A percentile compares a stretch with the other conserved stretches of the same genome.
phyloP scores from a whole-genome alignment of 2,113 vertebrate species.

The Pao palembangensis region DNA sequence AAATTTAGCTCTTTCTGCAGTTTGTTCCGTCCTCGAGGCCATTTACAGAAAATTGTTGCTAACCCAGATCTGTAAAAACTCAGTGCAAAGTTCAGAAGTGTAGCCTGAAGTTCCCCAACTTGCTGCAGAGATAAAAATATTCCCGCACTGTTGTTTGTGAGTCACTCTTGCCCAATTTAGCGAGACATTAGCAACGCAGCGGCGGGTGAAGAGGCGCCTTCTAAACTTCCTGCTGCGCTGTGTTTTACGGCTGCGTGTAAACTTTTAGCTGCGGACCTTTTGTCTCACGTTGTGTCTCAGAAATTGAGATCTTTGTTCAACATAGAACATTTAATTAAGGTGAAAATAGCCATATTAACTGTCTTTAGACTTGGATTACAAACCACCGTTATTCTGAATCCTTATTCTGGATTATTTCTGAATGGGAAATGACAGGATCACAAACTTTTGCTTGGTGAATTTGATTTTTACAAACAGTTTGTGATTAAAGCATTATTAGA shows the following conservation, averaged over 20 bases:
- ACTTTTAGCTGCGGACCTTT: too few species aligned
- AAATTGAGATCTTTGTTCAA: too few species aligned
- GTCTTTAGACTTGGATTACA: slow-evolving; percentile 56
- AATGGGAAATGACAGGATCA: slow-evolving; percentile 19
- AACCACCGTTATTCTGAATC: slow-evolving; percentile 63
- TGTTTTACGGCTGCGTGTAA: too few species aligned
- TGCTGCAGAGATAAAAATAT: slow-evolving; percentile 3
- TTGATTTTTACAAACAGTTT: slow-evolving; percentile 33
- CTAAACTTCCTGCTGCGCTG: too few species aligned
- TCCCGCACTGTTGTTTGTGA: neutral
- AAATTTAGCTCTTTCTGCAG: too few species aligned
- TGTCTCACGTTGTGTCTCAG: too few species aligned
- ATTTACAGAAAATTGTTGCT: neutral
- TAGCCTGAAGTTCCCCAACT: slow-evolving; percentile 6
- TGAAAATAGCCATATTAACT: slow-evolving; percentile 14
- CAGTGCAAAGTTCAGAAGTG: neutral
- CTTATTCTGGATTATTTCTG: slow-evolving; percentile 61
- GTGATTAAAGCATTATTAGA: slow-evolving; percentile 37
- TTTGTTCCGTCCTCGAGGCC: neutral
- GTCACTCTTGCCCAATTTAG: neutral
- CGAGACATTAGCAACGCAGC: too few species aligned
- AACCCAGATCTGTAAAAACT: neutral
- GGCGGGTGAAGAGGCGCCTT: too few species aligned
- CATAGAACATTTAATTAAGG: too few species aligned
- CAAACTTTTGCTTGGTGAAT: slow-evolving; percentile 34